Evolutionary conservation across 2,888 invertebrate genomes (phyloP), one percentile per base, ranked within the genome.

Genomic region (Molanna angustata): DNA sequence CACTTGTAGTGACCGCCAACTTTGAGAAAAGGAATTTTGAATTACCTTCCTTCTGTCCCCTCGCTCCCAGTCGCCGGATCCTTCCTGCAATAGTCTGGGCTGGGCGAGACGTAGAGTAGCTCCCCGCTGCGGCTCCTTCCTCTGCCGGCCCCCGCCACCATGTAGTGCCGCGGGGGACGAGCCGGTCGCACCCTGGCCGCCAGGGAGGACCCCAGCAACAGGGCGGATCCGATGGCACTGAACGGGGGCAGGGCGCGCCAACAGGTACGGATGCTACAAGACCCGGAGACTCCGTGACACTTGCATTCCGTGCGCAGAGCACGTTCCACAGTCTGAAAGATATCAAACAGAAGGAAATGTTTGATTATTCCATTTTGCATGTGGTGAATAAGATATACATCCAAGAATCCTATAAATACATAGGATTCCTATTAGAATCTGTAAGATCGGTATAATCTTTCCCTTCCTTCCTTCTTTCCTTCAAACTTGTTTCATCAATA

Each of bases 241-340:
- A 83, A 73, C 1, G 80, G 73, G 3, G 88, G 84, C 61, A 90
- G 70, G 1, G 88, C 81, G 61, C 83, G 80, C 89, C 90, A 90
- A 67, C 90, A 90, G 33, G 89, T 90, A 66, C 86, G 85, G 62
- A 90, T 84, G 61, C 85, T 87, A 68, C 90, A 90, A 45, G 90
- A 88, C 0, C 89, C 89, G 11, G 89, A 89, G 51, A 90, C 88
- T 31, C 90, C 90, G 72, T 90, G 90, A 64, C 90, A 90, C 65
- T 90, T 90, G 76, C 90, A 90, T 66, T 88, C 79, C 63, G 78
- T 74, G 39, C 70, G 72, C 53, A 83, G 65, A 60, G 80, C 82
- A 58, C 79, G 73, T 39, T 75, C 73, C 56, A 88, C 84, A 52
- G 84, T 78, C 88, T 88, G 65, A 18, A 60, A 61, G 48, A 41